phyloP scores from a whole-genome alignment of 37 sponge, comb jelly and placozoan genomes.

The Bolinopsis microptera region DNA sequence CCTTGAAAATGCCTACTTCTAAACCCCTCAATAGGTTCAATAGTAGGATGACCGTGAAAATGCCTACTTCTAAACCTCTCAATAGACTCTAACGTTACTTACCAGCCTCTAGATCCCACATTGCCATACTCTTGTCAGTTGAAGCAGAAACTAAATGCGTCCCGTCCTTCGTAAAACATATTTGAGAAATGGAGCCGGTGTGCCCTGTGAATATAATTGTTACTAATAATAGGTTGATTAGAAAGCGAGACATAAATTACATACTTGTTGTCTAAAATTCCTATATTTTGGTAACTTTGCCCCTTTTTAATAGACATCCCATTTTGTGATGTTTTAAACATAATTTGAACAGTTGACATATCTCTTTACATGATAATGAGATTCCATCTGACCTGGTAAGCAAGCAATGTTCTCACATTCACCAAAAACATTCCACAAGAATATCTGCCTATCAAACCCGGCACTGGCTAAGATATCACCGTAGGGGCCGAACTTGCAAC shows the following conservation, averaged over 20 bases:
- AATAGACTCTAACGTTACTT: no score
- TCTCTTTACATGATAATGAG: no score
- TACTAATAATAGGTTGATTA: no score
- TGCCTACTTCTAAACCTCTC: no score
- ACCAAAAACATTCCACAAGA: constrained; percentile 97
- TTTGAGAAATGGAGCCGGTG: constrained; percentile 30
- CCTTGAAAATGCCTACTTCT: no score
- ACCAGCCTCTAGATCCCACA: constrained; percentile 93
- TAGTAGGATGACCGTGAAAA: no score
- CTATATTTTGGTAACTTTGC: no score
- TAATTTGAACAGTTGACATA: no score
- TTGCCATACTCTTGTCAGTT: constrained; percentile 86
- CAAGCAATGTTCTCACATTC: constrained; percentile 94
- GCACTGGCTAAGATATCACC: constrained; percentile 92
- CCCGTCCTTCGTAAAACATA: constrained; percentile 57
- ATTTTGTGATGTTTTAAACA: background rate
- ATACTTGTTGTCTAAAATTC: no score
- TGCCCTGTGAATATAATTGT: constrained; percentile 45
- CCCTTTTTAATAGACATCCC: background rate
- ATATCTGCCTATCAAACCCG: constrained; percentile 87
- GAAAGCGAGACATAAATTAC: no score
- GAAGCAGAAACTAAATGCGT: constrained; percentile 77
- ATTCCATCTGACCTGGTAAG: constrained; percentile 54
- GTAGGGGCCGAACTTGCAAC: constrained; percentile 84
- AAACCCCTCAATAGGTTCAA: no score